Evolutionary conservation across 2,113 vertebrate species (phyloP), one percentile per base, ranked within the genome.

Genomic region (Archilochus colubris): DNA sequence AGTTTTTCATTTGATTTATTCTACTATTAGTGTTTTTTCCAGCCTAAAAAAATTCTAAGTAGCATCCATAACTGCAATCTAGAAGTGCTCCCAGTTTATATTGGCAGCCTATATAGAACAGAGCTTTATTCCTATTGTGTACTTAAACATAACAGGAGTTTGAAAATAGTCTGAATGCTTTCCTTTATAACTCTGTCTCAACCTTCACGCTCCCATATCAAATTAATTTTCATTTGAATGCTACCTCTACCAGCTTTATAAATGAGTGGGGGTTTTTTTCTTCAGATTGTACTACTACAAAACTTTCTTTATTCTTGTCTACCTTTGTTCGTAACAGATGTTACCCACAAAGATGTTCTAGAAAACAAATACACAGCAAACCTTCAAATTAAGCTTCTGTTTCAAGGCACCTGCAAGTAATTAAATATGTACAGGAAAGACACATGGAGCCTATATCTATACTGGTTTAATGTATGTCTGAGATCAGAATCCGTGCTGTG

Each of bases 151-250:
- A 88, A 75, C 38, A 92, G 82, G 69, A 79, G 38, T 85, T 97
- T 58, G 66, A 90, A 94, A 93, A 79, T 3, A 94, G 77, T 86
- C 76, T 55, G 70, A 89, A 78, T 55, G 54, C 67, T 86, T 68
- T 87, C n/a, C 57, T 4, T 9, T 64, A 20, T 24, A 79, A 76
- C 51, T 58, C 59, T 30, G 89, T 79, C 58, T 22, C 51, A 84
- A 59, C 40, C 57, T 89, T 11, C 5, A 24, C 33, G 58, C 22
- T 75, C 48, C 79, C 23, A 3, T 9, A 92, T 36, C 72, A 94
- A 97, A 91, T 4, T 92, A 69, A 74, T 89, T 96, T 95, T 94
- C 84, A 95, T 89, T 93, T 96, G 20, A 84, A 73, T 77, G 43
- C 84, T 62, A 78, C 62, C 87, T 95, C 94, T 63, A 50, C 82